Conservation (phyloP, 2,113 vertebrate species). For the Rhadina sibilatrix region DNA sequence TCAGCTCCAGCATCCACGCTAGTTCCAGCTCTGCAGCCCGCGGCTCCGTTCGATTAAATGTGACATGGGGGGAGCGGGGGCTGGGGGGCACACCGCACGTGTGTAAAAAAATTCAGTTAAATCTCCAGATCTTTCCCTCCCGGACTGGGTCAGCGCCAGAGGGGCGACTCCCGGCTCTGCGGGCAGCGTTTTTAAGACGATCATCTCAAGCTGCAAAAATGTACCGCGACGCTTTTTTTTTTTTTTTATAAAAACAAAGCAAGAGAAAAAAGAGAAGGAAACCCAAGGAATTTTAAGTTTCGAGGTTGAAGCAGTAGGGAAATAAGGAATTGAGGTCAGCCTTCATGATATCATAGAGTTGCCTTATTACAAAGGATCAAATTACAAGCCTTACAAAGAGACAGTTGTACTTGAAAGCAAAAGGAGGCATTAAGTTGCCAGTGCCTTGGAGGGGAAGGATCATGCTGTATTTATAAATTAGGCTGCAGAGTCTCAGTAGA, state of each 20-base stretch:
- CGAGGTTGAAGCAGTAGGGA: background rate
- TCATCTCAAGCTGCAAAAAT: background rate
- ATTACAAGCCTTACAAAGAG: background rate
- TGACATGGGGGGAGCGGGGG: background rate
- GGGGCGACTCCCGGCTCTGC: background rate
- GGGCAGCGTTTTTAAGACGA: background rate
- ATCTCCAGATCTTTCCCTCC: background rate
- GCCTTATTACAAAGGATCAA: background rate
- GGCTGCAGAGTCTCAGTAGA: background rate
- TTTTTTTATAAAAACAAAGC: background rate
- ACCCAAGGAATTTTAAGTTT: background rate
- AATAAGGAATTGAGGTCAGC: background rate
- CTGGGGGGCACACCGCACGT: background rate
- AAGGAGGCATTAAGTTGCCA: background rate
- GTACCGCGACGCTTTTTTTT: background rate
- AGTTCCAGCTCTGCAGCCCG: background rate
- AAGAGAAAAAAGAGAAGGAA: background rate
- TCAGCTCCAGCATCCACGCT: background rate
- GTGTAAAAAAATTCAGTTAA: background rate
- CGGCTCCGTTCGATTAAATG: background rate
- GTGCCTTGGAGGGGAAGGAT: background rate
- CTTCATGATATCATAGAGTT: background rate
- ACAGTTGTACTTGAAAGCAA: background rate
- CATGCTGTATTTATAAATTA: background rate
- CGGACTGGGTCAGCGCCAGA: background rate